A percentile compares a stretch with the other conserved stretches of the same genome.
phyloP scores from a whole-genome alignment of 2,797 vertebrate species.

The Clamator glandarius region DNA sequence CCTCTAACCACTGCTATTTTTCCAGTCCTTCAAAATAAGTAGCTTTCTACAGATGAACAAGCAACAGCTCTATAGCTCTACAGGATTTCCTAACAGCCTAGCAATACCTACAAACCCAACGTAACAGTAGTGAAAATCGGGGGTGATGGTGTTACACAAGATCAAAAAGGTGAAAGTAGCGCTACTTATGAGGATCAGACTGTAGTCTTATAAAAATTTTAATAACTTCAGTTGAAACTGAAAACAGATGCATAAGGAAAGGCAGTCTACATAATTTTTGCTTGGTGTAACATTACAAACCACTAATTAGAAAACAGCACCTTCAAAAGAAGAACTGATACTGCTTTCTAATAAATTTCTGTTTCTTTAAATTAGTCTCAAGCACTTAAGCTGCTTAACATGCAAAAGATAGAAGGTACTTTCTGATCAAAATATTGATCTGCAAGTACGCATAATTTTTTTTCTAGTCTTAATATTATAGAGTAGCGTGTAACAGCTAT shows the following conservation, averaged over 20 bases:
- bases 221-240: not conserved
- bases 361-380: not conserved
- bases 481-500: not conserved
- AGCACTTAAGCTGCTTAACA: not conserved
- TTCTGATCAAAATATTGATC: not conserved
- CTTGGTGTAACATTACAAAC: not conserved
- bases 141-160: rapidly evolving
- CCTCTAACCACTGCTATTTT: not conserved
- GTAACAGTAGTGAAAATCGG: not conserved
- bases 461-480: not conserved
- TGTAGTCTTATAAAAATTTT: not conserved
- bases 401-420: not conserved
- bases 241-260: not conserved
- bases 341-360: not conserved
- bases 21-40: not conserved
- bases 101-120: not conserved
- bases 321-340: not conserved
- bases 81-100: not conserved
- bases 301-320: not conserved
- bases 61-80: not conserved
- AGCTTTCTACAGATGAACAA: not conserved
- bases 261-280: not conserved
- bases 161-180: not conserved
- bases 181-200: not conserved
- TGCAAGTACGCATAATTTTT: not conserved